A percentile compares a stretch with the other conserved stretches of the same genome.
These are phyloP conservation scores for Ameiurus melas DNA, from an alignment of 2,113 vertebrate genomes.

Conservation along the genomic window DNA sequence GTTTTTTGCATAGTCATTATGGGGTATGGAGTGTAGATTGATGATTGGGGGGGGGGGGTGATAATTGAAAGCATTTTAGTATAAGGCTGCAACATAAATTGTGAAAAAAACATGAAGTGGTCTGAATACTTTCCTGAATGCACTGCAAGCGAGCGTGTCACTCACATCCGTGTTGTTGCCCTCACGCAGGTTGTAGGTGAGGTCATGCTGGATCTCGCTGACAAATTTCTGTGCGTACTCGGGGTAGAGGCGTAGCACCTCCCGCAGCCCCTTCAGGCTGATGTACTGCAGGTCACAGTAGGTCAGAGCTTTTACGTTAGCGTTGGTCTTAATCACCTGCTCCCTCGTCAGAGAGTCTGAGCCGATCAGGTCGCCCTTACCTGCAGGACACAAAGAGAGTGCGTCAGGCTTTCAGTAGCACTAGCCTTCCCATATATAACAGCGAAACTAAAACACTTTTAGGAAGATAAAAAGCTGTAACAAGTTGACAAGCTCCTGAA, in stretches of 20 bases:
- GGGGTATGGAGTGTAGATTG: too few species aligned
- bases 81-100: too few species aligned
- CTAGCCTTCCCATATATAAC: background rate
- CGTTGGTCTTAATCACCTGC: slow-evolving; percentile 82
- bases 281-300: slow-evolving; percentile 84
- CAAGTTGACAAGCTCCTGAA: background rate
- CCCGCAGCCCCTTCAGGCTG: slow-evolving; percentile 78
- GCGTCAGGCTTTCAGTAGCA: background rate
- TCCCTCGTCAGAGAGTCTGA: slow-evolving; percentile 79
- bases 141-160: slow-evolving; percentile 33
- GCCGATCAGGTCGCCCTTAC: slow-evolving; percentile 81
- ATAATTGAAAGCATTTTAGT: too few species aligned
- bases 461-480: background rate
- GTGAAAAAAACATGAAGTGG: too few species aligned
- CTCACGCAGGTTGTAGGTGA: slow-evolving; percentile 81
- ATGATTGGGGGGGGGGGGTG: too few species aligned
- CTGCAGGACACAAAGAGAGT: slow-evolving; percentile 54
- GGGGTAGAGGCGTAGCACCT: slow-evolving; percentile 79
- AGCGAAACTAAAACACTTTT: background rate
- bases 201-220: slow-evolving; percentile 81
- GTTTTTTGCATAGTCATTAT: too few species aligned
- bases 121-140: too few species aligned
- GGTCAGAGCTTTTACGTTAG: slow-evolving; percentile 81
- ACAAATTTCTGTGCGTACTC: slow-evolving; percentile 82
- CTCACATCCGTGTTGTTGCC: slow-evolving; percentile 76